A percentile compares a stretch with the other conserved stretches of the same genome.
Evolutionary conservation across 2,113 vertebrate species (phyloP).

Genomic region (Potamarius usumacintae): DNA sequence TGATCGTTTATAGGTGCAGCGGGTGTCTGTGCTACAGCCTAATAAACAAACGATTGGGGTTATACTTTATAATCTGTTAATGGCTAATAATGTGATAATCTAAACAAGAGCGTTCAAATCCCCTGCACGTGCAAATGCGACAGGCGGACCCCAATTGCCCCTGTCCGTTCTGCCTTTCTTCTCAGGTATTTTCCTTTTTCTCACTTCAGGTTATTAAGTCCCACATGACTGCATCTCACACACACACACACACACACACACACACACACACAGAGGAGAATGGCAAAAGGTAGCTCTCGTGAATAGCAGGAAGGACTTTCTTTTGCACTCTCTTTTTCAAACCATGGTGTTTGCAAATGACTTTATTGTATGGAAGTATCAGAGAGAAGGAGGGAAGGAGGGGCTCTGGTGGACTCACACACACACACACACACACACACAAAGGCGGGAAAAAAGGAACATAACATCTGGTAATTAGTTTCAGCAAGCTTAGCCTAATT

Average conservation of each 20-base stretch:
- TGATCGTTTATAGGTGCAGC: conserved; percentile 69
- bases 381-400: conserved; percentile 77
- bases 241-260: conserved; percentile 79
- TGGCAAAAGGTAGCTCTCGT: conserved; percentile 76
- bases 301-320: conserved; percentile 77
- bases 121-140: conserved; percentile 85
- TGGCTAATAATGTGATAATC: conserved; percentile 95
- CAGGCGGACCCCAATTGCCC: conserved; percentile 90
- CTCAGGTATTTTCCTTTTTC: conserved; percentile 77
- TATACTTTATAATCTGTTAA: conserved; percentile 91
- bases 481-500: conserved; percentile 94
- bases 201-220: conserved; percentile 88
- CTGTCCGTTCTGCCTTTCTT: conserved; percentile 79
- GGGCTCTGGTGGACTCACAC: conserved; percentile 78
- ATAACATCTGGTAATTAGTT: conserved; percentile 98
- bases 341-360: conserved; percentile 91
- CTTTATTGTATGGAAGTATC: conserved; percentile 83
- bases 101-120: conserved; percentile 84
- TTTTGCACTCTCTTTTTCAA: conserved; percentile 56
- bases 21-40: conserved; percentile 73
- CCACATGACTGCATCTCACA: conserved; percentile 85
- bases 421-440: conserved; percentile 63
- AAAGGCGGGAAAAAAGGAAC: conserved; percentile 70
- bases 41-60: conserved; percentile 82
- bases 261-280: conserved; percentile 55